Evolutionary conservation across 2,113 vertebrate genomes (phyloP).

Genomic region (Dromaius novaehollandiae): DNA sequence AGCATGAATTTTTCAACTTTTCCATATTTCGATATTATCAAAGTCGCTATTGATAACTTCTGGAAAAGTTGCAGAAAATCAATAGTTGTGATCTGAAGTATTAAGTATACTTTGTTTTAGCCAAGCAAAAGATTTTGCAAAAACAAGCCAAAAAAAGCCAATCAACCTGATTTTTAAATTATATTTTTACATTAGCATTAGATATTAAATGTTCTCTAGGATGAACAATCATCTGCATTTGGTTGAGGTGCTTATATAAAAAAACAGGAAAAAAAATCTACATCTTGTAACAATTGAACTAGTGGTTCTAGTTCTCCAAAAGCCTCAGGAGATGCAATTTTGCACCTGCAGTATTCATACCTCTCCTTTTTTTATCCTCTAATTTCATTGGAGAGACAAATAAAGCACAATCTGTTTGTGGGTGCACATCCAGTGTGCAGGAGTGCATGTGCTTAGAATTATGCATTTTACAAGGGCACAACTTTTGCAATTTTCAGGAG

Average conservation of each 20-base stretch:
- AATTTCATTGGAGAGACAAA: background rate
- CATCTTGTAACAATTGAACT: background rate
- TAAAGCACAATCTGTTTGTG: background rate
- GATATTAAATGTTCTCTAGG: background rate
- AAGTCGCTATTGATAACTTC: background rate
- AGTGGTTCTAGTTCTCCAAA: background rate
- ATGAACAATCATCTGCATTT: background rate
- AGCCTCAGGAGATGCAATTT: background rate
- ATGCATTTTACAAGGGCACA: background rate
- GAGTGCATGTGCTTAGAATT: background rate
- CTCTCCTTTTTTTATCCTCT: background rate
- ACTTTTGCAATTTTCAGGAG: background rate
- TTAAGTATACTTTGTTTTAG: background rate
- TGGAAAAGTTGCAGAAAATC: background rate
- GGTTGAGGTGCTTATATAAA: background rate
- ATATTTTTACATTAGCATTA: background rate
- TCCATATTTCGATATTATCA: background rate
- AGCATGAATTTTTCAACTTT: background rate
- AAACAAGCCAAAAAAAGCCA: background rate
- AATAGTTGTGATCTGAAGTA: background rate
- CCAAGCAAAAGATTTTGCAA: background rate
- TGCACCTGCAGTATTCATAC: background rate
- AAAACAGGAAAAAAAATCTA: background rate
- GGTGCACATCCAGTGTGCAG: background rate
- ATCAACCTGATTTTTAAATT: background rate